These are phyloP conservation scores for Anolis carolinensis DNA, from an alignment of 2,113 vertebrate species.

Conservation along the genomic window DNA sequence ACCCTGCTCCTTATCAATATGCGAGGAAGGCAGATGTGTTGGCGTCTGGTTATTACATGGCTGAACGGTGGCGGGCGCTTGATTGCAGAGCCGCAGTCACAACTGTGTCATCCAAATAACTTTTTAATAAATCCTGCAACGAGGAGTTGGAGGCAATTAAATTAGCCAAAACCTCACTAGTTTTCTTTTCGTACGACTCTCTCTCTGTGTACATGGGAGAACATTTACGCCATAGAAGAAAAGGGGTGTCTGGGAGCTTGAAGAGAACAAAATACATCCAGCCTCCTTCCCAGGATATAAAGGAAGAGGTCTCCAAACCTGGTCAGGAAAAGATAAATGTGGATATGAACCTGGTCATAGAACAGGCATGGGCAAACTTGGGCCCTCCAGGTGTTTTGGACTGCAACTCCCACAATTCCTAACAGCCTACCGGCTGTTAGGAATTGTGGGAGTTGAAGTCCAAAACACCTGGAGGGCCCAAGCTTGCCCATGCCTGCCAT, in stretches of 20 bases:
- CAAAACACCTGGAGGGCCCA: too few relatives aligned
- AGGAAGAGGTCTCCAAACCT: not conserved
- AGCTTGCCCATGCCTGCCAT: too few relatives aligned
- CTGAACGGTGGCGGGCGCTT: constrained; percentile 38
- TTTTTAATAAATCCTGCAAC: constrained; percentile 57
- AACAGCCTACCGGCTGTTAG: too few relatives aligned
- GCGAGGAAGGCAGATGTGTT: constrained; percentile 8
- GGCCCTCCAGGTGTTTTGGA: too few relatives aligned
- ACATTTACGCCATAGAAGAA: not conserved
- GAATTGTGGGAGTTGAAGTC: too few relatives aligned
- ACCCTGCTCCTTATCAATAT: constrained; percentile 8
- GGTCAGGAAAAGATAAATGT: too few relatives aligned
- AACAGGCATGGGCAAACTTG: too few relatives aligned
- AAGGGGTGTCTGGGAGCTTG: not conserved
- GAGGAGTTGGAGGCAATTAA: constrained; percentile 45
- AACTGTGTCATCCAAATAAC: constrained; percentile 43
- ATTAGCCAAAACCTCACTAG: constrained; percentile 47
- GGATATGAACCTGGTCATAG: too few relatives aligned
- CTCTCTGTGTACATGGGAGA: not conserved
- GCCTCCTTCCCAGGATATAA: not conserved
- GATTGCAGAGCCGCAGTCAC: constrained; percentile 50
- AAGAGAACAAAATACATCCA: not conserved
- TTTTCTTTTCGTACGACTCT: not conserved
- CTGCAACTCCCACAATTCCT: too few relatives aligned
- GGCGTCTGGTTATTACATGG: constrained; percentile 31